phyloP scores from a whole-genome alignment of 2,888 invertebrate species.

The Selenia dentaria region DNA sequence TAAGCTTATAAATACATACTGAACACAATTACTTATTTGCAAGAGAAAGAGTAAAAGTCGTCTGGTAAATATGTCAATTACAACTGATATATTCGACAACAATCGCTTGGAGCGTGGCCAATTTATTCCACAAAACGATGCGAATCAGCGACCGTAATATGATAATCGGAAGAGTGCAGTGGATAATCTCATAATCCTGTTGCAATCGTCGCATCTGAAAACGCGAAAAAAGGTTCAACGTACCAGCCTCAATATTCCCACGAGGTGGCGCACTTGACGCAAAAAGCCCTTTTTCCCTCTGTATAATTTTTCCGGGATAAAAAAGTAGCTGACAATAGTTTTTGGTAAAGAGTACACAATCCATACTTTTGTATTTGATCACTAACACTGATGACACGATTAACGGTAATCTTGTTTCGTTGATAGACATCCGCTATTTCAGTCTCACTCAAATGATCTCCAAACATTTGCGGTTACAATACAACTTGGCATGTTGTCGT shows the following conservation, averaged over 20 bases:
- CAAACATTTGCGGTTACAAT: slow-evolving; percentile 12
- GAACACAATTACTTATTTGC: too few species aligned
- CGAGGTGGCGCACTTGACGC: too few species aligned
- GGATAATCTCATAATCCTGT: slow-evolving; percentile 63
- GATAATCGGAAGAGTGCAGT: slow-evolving; percentile 54
- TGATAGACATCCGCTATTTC: slow-evolving; percentile 9
- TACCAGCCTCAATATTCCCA: neutral
- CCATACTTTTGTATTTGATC: too few species aligned
- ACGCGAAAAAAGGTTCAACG: slow-evolving; percentile 20
- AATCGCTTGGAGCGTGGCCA: slow-evolving; percentile 15
- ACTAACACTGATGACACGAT: too few species aligned
- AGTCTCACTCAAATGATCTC: slow-evolving; percentile 1
- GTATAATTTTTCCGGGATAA: too few species aligned
- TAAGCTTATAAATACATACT: too few species aligned
- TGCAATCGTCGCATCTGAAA: slow-evolving; percentile 42
- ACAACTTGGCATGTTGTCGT: too few species aligned
- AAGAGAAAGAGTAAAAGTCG: slow-evolving; percentile 19
- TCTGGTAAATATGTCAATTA: slow-evolving; percentile 22
- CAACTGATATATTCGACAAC: slow-evolving; percentile 10
- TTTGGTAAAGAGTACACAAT: too few species aligned
- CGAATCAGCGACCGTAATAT: slow-evolving; percentile 26
- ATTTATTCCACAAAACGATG: slow-evolving; percentile 27
- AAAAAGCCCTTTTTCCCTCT: too few species aligned
- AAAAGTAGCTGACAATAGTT: too few species aligned
- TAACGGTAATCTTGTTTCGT: too few species aligned